Base-by-base conservation (phyloP, 2,888 invertebrate genomes). In the Nomada lathburiana region DNA sequence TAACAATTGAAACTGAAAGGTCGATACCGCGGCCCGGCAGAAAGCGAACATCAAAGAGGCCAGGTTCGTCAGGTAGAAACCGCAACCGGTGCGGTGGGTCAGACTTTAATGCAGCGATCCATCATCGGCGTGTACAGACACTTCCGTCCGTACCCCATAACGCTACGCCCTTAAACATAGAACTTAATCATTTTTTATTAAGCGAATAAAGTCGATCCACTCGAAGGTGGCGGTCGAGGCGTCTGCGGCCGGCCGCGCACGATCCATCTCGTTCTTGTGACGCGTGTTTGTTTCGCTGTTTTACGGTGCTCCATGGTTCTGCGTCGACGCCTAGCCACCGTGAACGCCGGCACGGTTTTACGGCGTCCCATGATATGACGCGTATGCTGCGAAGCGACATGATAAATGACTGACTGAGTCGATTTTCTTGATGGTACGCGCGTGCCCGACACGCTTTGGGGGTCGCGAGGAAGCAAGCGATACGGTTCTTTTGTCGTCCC, bases 171-270 rank as follows among this genome's bases (percentile, higher is more conserved):
- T 42, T 75, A 64, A 76, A 36, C 50, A 65, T 42, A 52, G 23
- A 26, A 73, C 68, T 76, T 67, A n/a, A n/a, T 69, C 78, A 26
- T 57, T 74, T 36, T 79, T 79, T 79, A 79, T 69, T 63, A 75
- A 78, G 47, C 55, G 75, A 75, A 68, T 78, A 78, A 78, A 78
- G 36, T 42, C 18, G 75, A 74, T 78, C 67, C 62, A 57, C 62
- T 57, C 36, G 50, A 13, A 2, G 55, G n/a, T 57, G 36, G 50
- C 57, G 57, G 64, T 50, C 36, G n/a, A 36, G 47, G 50, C 26
- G 63, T 64, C 63, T 73, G 50, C 72, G 76, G 64, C 65, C 67
- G 60, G 18, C 29, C 23, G 55, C 59, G 26, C 47, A 57, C 71
- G 72, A 74, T 68, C 57, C 68, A 42, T 78, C 44, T 60, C 44